Conservation (phyloP, 2,797 vertebrate genomes). For the Odontamblyopus rebecca region DNA sequence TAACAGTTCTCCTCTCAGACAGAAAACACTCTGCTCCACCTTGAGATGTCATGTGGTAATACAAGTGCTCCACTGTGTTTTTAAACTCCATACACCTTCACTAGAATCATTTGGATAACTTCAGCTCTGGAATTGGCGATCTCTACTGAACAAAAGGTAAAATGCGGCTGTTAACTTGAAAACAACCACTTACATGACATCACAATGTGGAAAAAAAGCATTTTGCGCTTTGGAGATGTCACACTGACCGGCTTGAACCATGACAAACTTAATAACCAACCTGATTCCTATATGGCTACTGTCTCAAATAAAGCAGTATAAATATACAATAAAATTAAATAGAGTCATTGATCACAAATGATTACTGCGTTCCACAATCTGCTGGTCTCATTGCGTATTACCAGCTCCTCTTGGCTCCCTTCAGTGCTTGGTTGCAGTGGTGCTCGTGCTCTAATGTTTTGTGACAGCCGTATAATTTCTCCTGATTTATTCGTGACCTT, state of each 20-base stretch:
- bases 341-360: background rate
- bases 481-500: slow-evolving; percentile 77
- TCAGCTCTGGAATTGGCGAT: too few relatives aligned
- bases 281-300: background rate
- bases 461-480: slow-evolving; percentile 81
- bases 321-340: background rate
- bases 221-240: too few relatives aligned
- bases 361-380: background rate
- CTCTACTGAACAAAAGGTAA: too few relatives aligned
- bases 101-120: too few relatives aligned
- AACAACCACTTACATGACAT: too few relatives aligned
- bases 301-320: background rate
- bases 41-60: too few relatives aligned
- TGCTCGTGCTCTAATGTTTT: slow-evolving; percentile 65
- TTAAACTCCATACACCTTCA: too few relatives aligned
- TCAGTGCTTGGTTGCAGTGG: background rate
- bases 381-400: background rate
- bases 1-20: too few relatives aligned
- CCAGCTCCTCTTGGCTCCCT: slow-evolving; percentile 45
- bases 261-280: background rate
- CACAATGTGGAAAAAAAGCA: too few relatives aligned
- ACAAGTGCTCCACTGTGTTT: too few relatives aligned
- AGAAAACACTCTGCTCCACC: too few relatives aligned
- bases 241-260: background rate
- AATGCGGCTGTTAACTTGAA: too few relatives aligned